phyloP scores from a whole-genome alignment of 2,797 vertebrate species.

The Hyperoplus immaculatus region DNA sequence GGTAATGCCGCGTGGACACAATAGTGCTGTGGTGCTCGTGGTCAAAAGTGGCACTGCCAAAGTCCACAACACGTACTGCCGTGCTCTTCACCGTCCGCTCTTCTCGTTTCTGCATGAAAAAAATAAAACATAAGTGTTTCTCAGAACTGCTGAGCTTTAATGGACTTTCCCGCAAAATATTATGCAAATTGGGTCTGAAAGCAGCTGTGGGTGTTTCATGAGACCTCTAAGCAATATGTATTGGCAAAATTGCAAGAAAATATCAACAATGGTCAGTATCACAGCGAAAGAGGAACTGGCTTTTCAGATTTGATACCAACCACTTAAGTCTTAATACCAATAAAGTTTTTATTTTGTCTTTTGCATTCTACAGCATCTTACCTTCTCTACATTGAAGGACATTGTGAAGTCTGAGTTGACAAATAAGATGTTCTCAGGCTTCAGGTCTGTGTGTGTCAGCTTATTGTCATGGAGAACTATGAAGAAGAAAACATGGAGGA shows the following conservation, averaged over 20 bases:
- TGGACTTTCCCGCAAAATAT: not conserved
- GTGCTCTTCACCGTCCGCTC: constrained; percentile 95
- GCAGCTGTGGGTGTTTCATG: constrained; percentile 2
- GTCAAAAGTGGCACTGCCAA: constrained; percentile 98
- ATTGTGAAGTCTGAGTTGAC: constrained; percentile 97
- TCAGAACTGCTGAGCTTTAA: not conserved
- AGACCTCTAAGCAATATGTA: not conserved
- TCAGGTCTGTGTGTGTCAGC: constrained; percentile 98
- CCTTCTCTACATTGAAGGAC: constrained; percentile 97
- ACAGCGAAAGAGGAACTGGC: not conserved
- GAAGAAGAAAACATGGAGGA: constrained; percentile 1
- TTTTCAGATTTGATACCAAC: not conserved
- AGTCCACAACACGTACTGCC: constrained; percentile 94
- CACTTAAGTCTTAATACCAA: not conserved
- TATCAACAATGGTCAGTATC: not conserved
- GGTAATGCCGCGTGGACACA: constrained; percentile 96
- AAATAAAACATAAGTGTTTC: not conserved
- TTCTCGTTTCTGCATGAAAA: constrained; percentile 90
- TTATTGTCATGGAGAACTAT: constrained; percentile 98
- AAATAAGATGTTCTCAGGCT: constrained; percentile 98
- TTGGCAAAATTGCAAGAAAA: not conserved
- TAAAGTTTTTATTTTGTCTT: not conserved
- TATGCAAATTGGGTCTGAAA: not conserved
- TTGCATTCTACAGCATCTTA: constrained; percentile 64
- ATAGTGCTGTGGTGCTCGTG: constrained; percentile 99